Conservation (phyloP, 2,888 invertebrate species). For the Tanypteryx hageni region DNA sequence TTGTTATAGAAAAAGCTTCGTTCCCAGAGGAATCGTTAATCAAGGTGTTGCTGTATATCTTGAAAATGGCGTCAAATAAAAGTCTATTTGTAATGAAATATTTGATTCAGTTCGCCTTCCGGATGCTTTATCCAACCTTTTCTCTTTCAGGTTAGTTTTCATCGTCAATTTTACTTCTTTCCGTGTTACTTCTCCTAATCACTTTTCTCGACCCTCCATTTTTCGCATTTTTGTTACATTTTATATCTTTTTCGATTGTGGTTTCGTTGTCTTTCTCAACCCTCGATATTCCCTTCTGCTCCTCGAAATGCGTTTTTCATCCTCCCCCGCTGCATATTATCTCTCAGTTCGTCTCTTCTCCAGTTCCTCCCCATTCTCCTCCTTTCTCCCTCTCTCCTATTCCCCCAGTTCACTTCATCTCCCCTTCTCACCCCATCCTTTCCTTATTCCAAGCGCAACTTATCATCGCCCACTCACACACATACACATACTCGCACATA, state of each 20-base stretch:
- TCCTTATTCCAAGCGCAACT: neutral
- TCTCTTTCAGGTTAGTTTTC: too few relatives aligned
- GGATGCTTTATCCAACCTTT: too few relatives aligned
- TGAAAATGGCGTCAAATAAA: too few relatives aligned
- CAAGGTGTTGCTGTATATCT: too few relatives aligned
- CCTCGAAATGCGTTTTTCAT: neutral
- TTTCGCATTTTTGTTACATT: neutral
- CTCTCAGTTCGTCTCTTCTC: neutral
- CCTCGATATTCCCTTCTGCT: neutral
- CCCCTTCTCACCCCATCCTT: neutral
- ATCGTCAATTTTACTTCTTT: too few relatives aligned
- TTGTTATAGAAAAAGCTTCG: too few relatives aligned
- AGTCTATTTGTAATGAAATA: too few relatives aligned
- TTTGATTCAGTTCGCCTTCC: too few relatives aligned
- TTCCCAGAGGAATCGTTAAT: too few relatives aligned
- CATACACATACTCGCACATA: neutral
- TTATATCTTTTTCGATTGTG: neutral
- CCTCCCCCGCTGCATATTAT: neutral
- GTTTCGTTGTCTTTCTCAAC: neutral
- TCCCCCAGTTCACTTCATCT: neutral
- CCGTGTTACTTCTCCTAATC: neutral
- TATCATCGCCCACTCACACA: conserved; percentile 59
- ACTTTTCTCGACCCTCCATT: neutral
- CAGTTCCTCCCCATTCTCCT: neutral
- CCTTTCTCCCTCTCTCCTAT: neutral